Conservation (phyloP, 2,797 vertebrate species). For the Sardinella longiceps region DNA sequence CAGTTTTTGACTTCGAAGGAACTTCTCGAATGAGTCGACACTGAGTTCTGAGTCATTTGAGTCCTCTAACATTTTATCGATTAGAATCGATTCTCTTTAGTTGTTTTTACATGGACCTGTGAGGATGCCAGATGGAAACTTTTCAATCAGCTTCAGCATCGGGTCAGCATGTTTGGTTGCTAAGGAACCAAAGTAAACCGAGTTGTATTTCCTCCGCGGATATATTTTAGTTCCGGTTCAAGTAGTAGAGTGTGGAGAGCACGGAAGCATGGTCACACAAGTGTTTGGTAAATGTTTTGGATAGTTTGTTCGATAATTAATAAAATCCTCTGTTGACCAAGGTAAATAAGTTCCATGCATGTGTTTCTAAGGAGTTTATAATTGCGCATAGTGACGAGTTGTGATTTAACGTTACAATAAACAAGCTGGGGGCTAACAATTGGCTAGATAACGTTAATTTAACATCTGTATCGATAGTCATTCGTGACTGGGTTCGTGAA, state of each 20-base stretch:
- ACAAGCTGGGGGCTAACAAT: not conserved
- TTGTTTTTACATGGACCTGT: not conserved
- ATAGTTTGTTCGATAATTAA: not conserved
- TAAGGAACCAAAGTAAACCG: slow-evolving; percentile 30
- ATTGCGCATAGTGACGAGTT: not conserved
- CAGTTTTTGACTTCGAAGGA: slow-evolving; percentile 38
- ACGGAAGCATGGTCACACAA: too few relatives aligned
- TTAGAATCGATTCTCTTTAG: not conserved
- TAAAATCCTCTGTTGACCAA: not conserved
- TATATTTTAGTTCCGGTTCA: slow-evolving; percentile 1
- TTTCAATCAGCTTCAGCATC: not conserved
- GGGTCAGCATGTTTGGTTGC: slow-evolving; percentile 29
- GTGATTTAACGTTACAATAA: not conserved
- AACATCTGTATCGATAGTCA: too few relatives aligned
- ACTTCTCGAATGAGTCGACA: slow-evolving; percentile 31
- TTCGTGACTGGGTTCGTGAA: too few relatives aligned
- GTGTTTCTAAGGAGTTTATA: not conserved
- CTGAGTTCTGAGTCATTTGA: slow-evolving; percentile 19
- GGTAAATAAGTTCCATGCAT: not conserved
- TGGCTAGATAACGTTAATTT: not conserved
- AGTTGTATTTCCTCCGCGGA: not conserved
- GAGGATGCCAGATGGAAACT: too few relatives aligned
- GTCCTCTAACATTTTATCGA: not conserved
- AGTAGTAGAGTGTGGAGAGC: too few relatives aligned
- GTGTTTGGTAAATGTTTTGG: not conserved